These are phyloP conservation scores for Sebastes iracundus DNA, from an alignment of 2,797 vertebrate species.

Conservation along the genomic window DNA sequence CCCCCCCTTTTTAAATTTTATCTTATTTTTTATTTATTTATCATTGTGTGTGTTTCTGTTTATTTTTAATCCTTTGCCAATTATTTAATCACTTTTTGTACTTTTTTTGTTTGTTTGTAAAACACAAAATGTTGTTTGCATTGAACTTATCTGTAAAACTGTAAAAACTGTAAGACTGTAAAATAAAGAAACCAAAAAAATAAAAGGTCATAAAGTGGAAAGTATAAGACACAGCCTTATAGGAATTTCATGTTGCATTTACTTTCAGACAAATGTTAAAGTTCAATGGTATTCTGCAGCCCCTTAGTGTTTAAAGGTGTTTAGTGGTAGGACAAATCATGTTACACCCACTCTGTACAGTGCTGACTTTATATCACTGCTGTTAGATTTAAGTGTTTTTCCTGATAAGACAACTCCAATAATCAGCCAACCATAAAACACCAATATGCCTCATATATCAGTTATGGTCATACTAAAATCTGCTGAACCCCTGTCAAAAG, in stretches of 20 bases:
- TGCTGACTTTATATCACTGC: slow-evolving; percentile 14
- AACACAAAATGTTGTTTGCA: too few species aligned
- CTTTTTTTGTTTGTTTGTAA: too few species aligned
- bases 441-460: slow-evolving; percentile 2
- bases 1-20: too few species aligned
- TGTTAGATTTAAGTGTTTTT: slow-evolving; percentile 23
- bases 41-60: too few species aligned
- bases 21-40: too few species aligned
- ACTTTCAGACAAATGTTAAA: slow-evolving; percentile 75
- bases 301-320: slow-evolving; percentile 3
- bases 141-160: too few species aligned
- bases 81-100: too few species aligned
- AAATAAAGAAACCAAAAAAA: not conserved
- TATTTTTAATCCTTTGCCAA: too few species aligned
- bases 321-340: slow-evolving; percentile 38
- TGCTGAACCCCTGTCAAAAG: slow-evolving; percentile 4
- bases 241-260: slow-evolving; percentile 65
- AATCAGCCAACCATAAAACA: not conserved
- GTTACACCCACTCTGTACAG: slow-evolving; percentile 54
- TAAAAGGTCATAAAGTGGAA: not conserved
- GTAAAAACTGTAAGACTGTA: not conserved
- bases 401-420: slow-evolving; percentile 11
- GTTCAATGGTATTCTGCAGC: slow-evolving; percentile 45
- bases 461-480: slow-evolving; percentile 28
- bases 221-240: slow-evolving; percentile 57